Base-by-base conservation (phyloP, 2,888 invertebrate genomes). In the Pherbina coryleti region DNA sequence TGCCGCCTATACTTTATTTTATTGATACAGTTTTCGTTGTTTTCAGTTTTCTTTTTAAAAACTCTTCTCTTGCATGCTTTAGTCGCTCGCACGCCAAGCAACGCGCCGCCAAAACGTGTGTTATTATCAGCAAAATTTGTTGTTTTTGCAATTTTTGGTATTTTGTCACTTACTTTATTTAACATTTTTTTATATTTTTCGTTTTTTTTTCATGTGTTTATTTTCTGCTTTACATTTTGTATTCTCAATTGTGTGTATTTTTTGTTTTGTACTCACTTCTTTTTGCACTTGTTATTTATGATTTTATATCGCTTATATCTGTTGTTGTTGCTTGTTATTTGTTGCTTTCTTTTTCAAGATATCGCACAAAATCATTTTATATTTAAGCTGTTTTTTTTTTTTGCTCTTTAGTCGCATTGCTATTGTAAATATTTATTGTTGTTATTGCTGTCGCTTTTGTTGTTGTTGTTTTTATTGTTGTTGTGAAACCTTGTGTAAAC, bases 381-480 rank as follows among this genome's bases (percentile, higher is more conserved):
- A 28, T 60, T 60, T 60, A 60, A 19, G 17, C 28, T 60, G n/a
- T 28, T 60, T 22, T 5, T n/a, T 11, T 57, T n/a, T 57, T 60
- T 60, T 60, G 60, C 60, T 5, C 25, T 60, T 60, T 60, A 28
- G 25, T 25, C 28, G 17, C 19, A 19, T 25, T 19, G 22, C 2
- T 57, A n/a, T 57, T 19, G 57, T n/a, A 57, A 57, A 57, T 57
- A 57, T 57, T 57, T 57, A 28, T 60, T 60, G 28, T 60, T 28
- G 28, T 25, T 28, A 22, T 60, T 60, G 22, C 11, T 25, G 3
- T 60, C 3, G 55, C 25, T 60, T 28, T 60, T 60, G 60, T 14
- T 60, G 25, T 60, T n/a, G n/a, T 53, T 53, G 17, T 25, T 57
- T 1, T 57, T 19, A 7, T 60, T 60, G 60, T 60, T 60, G 60